Evolutionary conservation across 2,113 vertebrate genomes (phyloP).

Genomic region (Ciconia boyciana): DNA sequence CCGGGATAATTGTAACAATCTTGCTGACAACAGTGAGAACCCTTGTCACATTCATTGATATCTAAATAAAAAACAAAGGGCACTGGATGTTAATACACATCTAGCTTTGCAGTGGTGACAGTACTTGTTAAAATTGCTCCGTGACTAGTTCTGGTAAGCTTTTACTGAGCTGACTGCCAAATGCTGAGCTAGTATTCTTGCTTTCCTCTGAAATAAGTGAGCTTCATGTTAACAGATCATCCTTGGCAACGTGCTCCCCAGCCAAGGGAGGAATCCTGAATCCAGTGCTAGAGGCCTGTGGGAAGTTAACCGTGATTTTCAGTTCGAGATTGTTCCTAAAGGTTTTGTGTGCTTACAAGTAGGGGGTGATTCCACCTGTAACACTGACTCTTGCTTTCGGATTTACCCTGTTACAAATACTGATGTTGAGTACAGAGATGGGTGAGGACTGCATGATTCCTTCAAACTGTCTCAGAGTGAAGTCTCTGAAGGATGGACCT

Average conservation of each 20-base stretch:
- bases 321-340: not conserved
- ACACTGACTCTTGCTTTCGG: not conserved
- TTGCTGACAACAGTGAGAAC: conserved; percentile 87
- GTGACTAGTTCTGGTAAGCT: not conserved
- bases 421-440: not conserved
- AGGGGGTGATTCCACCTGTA: not conserved
- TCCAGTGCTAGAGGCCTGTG: not conserved
- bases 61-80: conserved; percentile 72
- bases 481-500: not conserved
- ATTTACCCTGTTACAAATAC: not conserved
- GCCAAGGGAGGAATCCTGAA: not conserved
- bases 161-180: not conserved
- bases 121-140: not conserved
- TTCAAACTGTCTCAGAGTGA: not conserved
- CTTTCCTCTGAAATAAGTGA: not conserved
- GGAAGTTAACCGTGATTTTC: not conserved
- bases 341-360: not conserved
- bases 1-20: conserved; percentile 90
- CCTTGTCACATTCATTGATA: conserved; percentile 80
- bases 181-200: not conserved
- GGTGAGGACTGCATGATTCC: not conserved
- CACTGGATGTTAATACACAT: not conserved
- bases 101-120: not conserved
- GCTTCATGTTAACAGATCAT: not conserved
- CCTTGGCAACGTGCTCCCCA: not conserved